Evolutionary conservation across 2,797 vertebrate genomes (phyloP).

Genomic region (Oophaga sylvatica): DNA sequence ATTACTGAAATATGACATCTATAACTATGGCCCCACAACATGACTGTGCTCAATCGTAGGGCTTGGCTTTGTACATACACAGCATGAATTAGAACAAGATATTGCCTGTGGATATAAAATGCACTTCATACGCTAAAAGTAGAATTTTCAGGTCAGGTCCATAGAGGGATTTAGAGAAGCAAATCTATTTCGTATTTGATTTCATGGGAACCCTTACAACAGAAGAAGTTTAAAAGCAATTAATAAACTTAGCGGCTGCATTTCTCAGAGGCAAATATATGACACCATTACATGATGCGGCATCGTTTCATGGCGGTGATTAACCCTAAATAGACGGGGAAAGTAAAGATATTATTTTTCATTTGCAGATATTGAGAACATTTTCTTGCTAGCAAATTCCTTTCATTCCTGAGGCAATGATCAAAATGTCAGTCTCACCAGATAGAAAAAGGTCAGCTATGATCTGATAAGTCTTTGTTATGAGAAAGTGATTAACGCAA

Average conservation of each 20-base stretch:
- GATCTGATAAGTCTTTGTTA: conserved; percentile 28
- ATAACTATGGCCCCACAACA: background rate
- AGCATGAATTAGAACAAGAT: conserved; percentile 47
- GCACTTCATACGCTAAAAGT: conserved; percentile 43
- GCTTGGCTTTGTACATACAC: conserved; percentile 38
- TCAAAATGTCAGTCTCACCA: conserved; percentile 41
- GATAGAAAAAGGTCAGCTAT: conserved; percentile 45
- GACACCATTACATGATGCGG: conserved; percentile 53
- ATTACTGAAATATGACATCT: too few relatives aligned
- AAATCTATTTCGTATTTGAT: conserved; percentile 52
- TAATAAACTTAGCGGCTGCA: conserved; percentile 54
- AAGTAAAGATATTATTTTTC: background rate
- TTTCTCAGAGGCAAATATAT: conserved; percentile 56
- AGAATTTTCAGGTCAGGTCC: conserved; percentile 45
- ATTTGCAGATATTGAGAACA: background rate
- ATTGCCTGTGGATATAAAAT: conserved; percentile 35
- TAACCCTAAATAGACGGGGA: conserved; percentile 5
- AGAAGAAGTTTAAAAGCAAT: conserved; percentile 57
- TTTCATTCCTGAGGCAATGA: conserved; percentile 13
- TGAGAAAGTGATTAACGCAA: conserved; percentile 42
- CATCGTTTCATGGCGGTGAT: conserved; percentile 12
- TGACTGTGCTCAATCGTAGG: conserved; percentile 14
- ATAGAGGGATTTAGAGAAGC: conserved; percentile 55
- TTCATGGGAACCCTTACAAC: conserved; percentile 54
- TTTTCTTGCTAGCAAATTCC: conserved; percentile 18